Base-by-base conservation (phyloP, 2,888 invertebrate species). In the Liodrosophila aerea region DNA sequence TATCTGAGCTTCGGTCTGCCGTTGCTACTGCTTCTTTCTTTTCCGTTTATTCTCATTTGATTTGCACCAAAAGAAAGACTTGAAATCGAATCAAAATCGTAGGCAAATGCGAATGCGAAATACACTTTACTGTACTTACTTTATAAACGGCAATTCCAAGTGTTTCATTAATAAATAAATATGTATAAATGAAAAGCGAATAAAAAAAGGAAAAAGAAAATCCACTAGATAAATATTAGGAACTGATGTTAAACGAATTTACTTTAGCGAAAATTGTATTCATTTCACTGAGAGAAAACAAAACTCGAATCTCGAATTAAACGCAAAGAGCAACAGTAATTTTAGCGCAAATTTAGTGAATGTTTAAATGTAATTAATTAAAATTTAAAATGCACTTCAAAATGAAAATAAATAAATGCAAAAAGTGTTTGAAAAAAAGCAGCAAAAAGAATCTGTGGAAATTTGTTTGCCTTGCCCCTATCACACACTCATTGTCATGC, bases 221-320 rank as follows among this genome's bases (percentile, higher is more conserved):
- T 63, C 54, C 61, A 72, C 64, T 71, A 84, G 65, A 51, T 66
- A 70, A 70, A 47, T 54, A 74, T 76, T 87, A 85, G 87, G 87
- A 87, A 88, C 88, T 87, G 87, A 83, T 78, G 87, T 82, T 83
- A 75, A 86, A 87, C 88, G 88, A 88, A 88, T 88, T 87, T 87
- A 88, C 88, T 88, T 87, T 88, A 87, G 75, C 63, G 49, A 85
- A 22, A 85, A 85, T 67, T 75, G 85, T 86, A 81, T 86, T 84
- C 74, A 86, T 66, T 68, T 68, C 66, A 65, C 37, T 60, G 45
- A 50, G 22, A 22, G 39, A 47, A 47, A 36, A 47, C 45, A 11
- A 44, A 49, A 60, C 44, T 27, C n/a, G n/a, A n/a, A 22, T 4
- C 37, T 46, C 44, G 22, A 44, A 46, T 16, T 58, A 50, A 56